Evolutionary conservation across 53 echinoderm and acorn worm species (phyloP).

Genomic region (Echinarachnius parma): DNA sequence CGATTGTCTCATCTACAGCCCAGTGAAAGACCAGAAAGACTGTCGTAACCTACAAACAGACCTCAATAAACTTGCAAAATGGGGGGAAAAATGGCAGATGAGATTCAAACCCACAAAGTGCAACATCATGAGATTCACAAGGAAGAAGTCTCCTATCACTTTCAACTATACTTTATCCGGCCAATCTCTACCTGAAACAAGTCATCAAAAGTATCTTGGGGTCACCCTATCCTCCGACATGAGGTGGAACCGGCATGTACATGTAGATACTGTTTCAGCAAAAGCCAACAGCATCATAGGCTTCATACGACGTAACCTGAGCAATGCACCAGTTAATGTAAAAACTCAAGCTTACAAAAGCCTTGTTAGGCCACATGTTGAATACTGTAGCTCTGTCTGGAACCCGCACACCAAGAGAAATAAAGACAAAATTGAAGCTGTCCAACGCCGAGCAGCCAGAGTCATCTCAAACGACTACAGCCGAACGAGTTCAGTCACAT

Average conservation of each 20-base stretch:
- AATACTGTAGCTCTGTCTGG: slow-evolving; percentile 31
- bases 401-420: slow-evolving; percentile 25
- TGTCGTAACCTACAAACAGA: slow-evolving; percentile 16
- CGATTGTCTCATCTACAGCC: slow-evolving; percentile 17
- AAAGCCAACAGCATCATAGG: slow-evolving; percentile 33
- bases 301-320: slow-evolving; percentile 23
- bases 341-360: slow-evolving; percentile 45
- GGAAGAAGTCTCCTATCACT: neutral
- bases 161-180: slow-evolving; percentile 10
- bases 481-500: slow-evolving; percentile 39
- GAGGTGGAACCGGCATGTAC: slow-evolving; percentile 25
- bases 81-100: slow-evolving; percentile 25
- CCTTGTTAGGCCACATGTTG: slow-evolving; percentile 20
- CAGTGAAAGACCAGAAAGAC: slow-evolving; percentile 12
- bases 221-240: slow-evolving; percentile 20
- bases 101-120: slow-evolving; percentile 24
- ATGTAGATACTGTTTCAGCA: slow-evolving; percentile 4
- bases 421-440: slow-evolving; percentile 23
- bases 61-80: neutral
- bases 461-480: slow-evolving; percentile 24
- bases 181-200: neutral
- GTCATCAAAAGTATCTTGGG: slow-evolving; percentile 29
- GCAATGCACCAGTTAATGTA: slow-evolving; percentile 3
- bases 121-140: slow-evolving; percentile 11
- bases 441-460: slow-evolving; percentile 38